Conservation (phyloP, 2,888 invertebrate species). For the Ornithoptera alexandrae region DNA sequence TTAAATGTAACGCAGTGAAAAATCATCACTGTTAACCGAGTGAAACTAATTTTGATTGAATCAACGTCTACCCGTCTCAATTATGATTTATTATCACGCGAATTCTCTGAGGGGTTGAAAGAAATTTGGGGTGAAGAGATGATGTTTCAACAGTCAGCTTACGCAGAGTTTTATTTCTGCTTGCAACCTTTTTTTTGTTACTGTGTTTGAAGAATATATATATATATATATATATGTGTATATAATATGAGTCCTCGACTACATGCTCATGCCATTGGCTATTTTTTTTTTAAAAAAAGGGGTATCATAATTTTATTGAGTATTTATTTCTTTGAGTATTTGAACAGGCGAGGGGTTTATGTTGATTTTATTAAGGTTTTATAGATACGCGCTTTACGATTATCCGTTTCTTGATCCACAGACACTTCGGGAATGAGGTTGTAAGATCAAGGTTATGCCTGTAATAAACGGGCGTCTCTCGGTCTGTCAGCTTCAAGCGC, state of each 20-base stretch:
- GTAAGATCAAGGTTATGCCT: constrained; percentile 5
- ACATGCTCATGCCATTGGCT: too few species aligned
- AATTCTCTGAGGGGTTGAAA: background rate
- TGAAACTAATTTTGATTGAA: background rate
- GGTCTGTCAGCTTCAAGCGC: background rate
- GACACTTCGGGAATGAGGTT: constrained; percentile 22
- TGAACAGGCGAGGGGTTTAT: constrained; percentile 16
- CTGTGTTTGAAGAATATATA: too few species aligned
- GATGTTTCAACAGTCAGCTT: too few species aligned
- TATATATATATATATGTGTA: too few species aligned
- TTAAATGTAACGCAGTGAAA: background rate
- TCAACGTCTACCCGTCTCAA: background rate
- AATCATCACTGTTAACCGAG: background rate
- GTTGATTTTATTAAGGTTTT: constrained; percentile 24
- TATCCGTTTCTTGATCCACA: constrained; percentile 26
- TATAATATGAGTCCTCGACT: too few species aligned
- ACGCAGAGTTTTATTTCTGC: too few species aligned
- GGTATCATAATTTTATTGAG: background rate
- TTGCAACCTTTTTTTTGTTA: too few species aligned
- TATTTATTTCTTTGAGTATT: constrained; percentile 6
- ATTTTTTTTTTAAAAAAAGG: too few species aligned
- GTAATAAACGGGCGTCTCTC: background rate
- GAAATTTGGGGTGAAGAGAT: background rate
- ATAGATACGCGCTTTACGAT: constrained; percentile 25
- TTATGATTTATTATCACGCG: background rate